Evolutionary conservation across 2,888 invertebrate species (phyloP).

Genomic region (Tetrapedia diversipes): DNA sequence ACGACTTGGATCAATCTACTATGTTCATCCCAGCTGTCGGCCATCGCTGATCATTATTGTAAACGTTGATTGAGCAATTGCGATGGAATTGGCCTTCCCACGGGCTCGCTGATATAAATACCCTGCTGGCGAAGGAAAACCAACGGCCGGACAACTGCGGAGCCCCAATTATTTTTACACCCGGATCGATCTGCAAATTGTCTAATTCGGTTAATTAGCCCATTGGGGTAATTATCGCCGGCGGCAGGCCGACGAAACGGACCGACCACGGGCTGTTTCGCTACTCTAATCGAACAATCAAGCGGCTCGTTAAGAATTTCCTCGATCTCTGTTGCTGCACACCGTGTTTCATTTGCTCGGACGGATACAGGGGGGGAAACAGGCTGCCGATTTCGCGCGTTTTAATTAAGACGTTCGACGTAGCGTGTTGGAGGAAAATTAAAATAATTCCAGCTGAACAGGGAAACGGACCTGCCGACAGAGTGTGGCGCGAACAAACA

Average conservation of each 20-base stretch:
- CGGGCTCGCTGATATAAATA: conserved; percentile 51
- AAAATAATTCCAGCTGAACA: not conserved
- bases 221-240: conserved; percentile 78
- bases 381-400: too few relatives aligned
- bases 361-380: not conserved
- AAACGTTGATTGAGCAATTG: conserved; percentile 75
- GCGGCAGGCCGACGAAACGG: conserved; percentile 42
- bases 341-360: not conserved
- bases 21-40: conserved; percentile 44
- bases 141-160: conserved; percentile 18
- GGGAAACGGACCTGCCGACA: too few relatives aligned
- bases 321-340: not conserved
- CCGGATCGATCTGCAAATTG: conserved; percentile 75
- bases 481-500: too few relatives aligned
- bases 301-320: conserved; percentile 15
- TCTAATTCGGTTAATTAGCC: conserved; percentile 81
- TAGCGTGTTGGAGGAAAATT: too few relatives aligned
- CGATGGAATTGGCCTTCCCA: conserved; percentile 67
- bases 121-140: conserved; percentile 30
- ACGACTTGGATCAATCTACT: conserved; percentile 34
- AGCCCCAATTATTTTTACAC: conserved; percentile 67
- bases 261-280: conserved; percentile 1
- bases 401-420: not conserved
- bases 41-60: conserved; percentile 56
- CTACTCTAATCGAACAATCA: conserved; percentile 28